These are phyloP conservation scores for Nymphalis urticae DNA, from an alignment of 2,888 invertebrate species.

Conservation along the genomic window DNA sequence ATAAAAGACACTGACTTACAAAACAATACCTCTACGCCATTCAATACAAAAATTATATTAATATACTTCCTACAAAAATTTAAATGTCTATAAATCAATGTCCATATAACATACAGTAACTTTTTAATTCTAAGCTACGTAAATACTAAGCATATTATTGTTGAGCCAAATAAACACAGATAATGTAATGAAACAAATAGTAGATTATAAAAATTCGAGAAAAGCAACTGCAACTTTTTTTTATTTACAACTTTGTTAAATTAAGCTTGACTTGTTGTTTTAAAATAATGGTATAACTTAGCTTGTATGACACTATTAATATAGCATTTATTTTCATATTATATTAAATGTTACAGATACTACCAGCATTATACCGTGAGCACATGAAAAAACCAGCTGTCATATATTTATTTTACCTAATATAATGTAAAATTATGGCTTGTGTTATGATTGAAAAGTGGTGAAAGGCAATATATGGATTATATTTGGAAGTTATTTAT, in stretches of 20 bases:
- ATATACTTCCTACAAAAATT: too few species aligned
- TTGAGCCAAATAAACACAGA: slow-evolving; percentile 32
- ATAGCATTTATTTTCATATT: background rate
- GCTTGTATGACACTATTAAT: slow-evolving; percentile 9
- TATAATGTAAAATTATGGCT: slow-evolving; percentile 6
- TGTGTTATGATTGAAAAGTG: slow-evolving; percentile 7
- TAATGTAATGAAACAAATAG: slow-evolving; percentile 28
- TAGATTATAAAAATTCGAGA: slow-evolving; percentile 22
- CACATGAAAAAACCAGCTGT: background rate
- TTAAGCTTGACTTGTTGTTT: slow-evolving; percentile 28
- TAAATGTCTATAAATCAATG: slow-evolving; percentile 35
- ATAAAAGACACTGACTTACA: slow-evolving; percentile 36
- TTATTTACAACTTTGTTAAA: slow-evolving; percentile 12
- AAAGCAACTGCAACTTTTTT: slow-evolving; percentile 14
- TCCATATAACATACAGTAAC: slow-evolving; percentile 37
- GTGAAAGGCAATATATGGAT: background rate
- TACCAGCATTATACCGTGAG: slow-evolving; percentile 6
- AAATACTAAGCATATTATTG: slow-evolving; percentile 42
- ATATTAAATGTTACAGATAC: background rate
- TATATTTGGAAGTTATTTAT: background rate
- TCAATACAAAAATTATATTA: too few species aligned
- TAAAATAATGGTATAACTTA: slow-evolving; percentile 1
- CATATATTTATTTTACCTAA: background rate
- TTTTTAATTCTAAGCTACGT: slow-evolving; percentile 43
- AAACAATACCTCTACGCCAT: background rate